These are phyloP conservation scores for Pelagia noctiluca DNA, from an alignment of 30 jellyfish, hydroid and myxozoan genomes.

Conservation along the genomic window DNA sequence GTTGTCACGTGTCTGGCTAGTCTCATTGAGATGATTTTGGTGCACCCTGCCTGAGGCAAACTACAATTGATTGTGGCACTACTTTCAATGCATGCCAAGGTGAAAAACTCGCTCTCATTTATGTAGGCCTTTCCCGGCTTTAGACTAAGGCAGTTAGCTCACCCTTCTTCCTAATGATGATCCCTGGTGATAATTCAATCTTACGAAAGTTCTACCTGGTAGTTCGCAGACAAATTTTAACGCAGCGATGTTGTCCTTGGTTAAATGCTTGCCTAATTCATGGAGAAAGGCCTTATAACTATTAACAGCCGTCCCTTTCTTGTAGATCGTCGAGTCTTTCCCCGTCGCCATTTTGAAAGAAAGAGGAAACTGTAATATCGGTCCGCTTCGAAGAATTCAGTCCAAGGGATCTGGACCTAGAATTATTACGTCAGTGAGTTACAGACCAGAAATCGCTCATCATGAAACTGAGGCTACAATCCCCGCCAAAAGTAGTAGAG, in stretches of 20 bases:
- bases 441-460: too few species aligned
- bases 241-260: slow-evolving; percentile 1
- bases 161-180: neutral
- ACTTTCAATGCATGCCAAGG: too few species aligned
- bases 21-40: too few species aligned
- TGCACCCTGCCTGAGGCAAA: too few species aligned
- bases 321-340: neutral
- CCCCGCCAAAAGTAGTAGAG: too few species aligned
- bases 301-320: neutral
- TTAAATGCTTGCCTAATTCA: slow-evolving; percentile 11
- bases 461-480: too few species aligned
- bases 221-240: neutral
- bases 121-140: neutral
- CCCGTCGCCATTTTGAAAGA: neutral
- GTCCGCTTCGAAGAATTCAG: too few species aligned
- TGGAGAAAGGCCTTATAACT: neutral
- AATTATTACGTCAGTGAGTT: too few species aligned
- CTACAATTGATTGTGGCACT: neutral
- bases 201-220: neutral
- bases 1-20: too few species aligned
- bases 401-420: too few species aligned
- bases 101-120: too few species aligned
- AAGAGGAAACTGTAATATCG: too few species aligned
- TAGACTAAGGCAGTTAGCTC: neutral
- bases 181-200: neutral